A percentile compares a stretch with the other conserved stretches of the same genome.
Evolutionary conservation across 2,797 vertebrate species (phyloP).

Genomic region (Pelochelys cantorii): DNA sequence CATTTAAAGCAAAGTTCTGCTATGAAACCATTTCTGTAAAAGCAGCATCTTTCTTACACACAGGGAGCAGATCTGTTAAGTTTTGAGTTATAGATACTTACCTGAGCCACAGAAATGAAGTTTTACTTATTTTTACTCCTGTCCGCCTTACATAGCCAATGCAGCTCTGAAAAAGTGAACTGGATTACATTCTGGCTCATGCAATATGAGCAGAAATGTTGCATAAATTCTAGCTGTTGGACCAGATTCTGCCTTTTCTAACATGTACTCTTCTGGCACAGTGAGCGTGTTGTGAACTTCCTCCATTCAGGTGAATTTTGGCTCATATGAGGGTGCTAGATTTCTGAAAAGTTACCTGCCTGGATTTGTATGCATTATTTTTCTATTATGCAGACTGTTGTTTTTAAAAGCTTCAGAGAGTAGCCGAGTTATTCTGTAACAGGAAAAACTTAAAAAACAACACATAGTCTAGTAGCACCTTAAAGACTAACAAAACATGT

Average conservation of each 20-base stretch:
- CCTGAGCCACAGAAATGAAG: neutral
- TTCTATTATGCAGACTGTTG: neutral
- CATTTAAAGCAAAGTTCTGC: neutral
- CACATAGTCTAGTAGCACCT: too few species aligned
- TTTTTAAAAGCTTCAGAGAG: neutral
- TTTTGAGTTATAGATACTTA: neutral
- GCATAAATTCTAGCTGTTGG: neutral
- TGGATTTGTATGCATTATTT: neutral
- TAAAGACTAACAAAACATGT: too few species aligned
- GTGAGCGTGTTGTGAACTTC: neutral
- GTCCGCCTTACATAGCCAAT: neutral
- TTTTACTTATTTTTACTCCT: neutral
- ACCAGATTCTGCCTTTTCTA: neutral
- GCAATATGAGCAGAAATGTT: neutral
- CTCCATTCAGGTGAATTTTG: neutral
- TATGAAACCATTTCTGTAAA: neutral
- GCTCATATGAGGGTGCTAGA: neutral
- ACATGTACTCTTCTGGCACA: neutral
- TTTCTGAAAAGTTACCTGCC: constrained; percentile 3
- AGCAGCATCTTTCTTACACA: neutral
- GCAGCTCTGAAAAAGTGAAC: neutral
- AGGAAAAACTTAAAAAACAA: too few species aligned
- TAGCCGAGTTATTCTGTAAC: too few species aligned
- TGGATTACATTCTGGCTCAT: neutral
- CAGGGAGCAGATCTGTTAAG: neutral